A percentile compares a stretch with the other conserved stretches of the same genome.
Evolutionary conservation across 2,113 vertebrate genomes (phyloP).

Genomic region (Oreochromis tanganicae): DNA sequence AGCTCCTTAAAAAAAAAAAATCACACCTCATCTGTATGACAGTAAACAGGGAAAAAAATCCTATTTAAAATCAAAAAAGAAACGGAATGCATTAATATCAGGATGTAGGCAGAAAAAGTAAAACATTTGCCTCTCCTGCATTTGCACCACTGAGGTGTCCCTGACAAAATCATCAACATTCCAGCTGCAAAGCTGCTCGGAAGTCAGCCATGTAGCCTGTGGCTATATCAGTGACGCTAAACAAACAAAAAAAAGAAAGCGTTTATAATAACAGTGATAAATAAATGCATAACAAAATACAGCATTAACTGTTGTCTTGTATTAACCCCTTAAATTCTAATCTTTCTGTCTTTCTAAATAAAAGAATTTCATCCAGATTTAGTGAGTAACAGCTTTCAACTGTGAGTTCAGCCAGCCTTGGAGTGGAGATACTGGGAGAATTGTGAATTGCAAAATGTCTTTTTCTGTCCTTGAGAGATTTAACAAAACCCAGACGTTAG

Average conservation of each 20-base stretch:
- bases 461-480: neutral
- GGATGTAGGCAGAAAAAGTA: neutral
- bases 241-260: fast-evolving
- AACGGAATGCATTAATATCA: neutral
- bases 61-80: fast-evolving
- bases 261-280: neutral
- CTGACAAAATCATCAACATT: neutral
- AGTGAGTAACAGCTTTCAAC: neutral
- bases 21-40: neutral
- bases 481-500: neutral
- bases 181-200: neutral
- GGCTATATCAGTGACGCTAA: neutral
- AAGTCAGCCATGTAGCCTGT: neutral
- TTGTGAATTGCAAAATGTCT: neutral
- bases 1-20: neutral
- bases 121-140: neutral
- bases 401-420: neutral
- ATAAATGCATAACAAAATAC: neutral
- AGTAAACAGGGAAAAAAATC: neutral
- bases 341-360: neutral
- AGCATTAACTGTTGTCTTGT: neutral
- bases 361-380: neutral
- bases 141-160: neutral
- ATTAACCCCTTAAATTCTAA: neutral
- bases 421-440: neutral